phyloP scores from a whole-genome alignment of 2,113 vertebrate species.

The Pandion haliaetus region DNA sequence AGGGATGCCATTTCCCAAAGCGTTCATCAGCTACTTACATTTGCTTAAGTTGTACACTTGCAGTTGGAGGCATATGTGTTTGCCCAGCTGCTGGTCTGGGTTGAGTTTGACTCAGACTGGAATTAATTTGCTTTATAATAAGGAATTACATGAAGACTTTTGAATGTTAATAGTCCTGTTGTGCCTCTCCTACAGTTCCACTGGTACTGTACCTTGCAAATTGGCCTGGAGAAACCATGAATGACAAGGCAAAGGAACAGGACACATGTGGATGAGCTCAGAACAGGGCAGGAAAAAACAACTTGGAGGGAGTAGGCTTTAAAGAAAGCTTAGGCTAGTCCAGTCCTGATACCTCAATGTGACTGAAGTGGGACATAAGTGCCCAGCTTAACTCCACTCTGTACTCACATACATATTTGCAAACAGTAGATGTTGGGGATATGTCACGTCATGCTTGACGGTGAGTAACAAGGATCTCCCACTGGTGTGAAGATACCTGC shows the following conservation, averaged over 20 bases:
- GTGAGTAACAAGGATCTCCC: neutral
- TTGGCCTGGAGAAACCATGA: neutral
- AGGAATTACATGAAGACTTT: neutral
- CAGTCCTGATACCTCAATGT: neutral
- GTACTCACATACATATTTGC: neutral
- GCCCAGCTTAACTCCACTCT: neutral
- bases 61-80: neutral
- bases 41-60: neutral
- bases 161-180: neutral
- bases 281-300: neutral
- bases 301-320: neutral
- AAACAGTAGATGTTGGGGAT: neutral
- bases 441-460: neutral
- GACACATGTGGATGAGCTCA: neutral
- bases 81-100: neutral
- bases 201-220: neutral
- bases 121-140: constrained; percentile 7
- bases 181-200: neutral
- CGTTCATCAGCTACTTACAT: accelerated
- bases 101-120: neutral
- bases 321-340: neutral
- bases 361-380: neutral
- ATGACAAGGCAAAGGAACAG: neutral
- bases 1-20: neutral
- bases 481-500: neutral